phyloP scores from a whole-genome alignment of 2,113 vertebrate species.

The Seriola quinqueradiata region DNA sequence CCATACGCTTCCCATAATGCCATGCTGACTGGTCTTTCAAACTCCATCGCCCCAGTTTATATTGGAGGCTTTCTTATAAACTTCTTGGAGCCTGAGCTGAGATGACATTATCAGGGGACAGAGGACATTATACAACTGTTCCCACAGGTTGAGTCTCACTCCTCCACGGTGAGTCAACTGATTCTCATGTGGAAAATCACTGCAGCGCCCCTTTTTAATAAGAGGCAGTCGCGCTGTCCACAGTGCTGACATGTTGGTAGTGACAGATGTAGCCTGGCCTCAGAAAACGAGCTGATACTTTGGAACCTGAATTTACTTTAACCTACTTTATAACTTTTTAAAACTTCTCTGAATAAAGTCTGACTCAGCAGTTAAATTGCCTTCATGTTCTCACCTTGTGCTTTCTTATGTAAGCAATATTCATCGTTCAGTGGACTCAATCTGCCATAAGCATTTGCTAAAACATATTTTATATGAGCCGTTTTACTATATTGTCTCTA shows the following conservation, averaged over 20 bases:
- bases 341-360: conserved; percentile 34
- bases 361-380: conserved; percentile 8
- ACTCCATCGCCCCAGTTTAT: background rate
- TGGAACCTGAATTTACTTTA: conserved; percentile 27
- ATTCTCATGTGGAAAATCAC: conserved; percentile 54
- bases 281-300: conserved; percentile 30
- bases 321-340: conserved; percentile 36
- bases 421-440: background rate
- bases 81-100: background rate
- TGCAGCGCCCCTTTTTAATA: conserved; percentile 24
- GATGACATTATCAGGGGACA: conserved; percentile 7
- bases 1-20: background rate
- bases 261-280: conserved; percentile 27
- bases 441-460: conserved; percentile 37
- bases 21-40: background rate
- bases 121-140: conserved; percentile 5
- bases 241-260: conserved; percentile 16
- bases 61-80: background rate
- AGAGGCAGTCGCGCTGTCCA: conserved; percentile 44
- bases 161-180: conserved; percentile 11
- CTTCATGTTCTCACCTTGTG: background rate
- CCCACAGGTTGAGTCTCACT: conserved; percentile 20
- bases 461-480: background rate
- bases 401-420: conserved; percentile 5
- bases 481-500: background rate